Evolutionary conservation across 1,140 invertebrate species (phyloP).

Genomic region (Dendrolimus kikuchii): DNA sequence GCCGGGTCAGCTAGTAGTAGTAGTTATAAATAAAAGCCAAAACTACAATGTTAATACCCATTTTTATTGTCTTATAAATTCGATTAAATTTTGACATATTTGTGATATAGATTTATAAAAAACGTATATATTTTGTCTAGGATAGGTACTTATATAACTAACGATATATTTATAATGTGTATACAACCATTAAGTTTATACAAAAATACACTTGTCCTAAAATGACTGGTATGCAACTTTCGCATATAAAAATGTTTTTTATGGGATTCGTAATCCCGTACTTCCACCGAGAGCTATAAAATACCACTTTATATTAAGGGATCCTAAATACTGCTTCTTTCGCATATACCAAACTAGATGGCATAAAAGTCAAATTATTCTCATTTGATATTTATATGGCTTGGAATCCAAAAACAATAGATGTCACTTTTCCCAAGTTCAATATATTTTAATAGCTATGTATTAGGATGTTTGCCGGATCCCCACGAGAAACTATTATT

Average conservation of each 20-base stretch:
- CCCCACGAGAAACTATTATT: too few species aligned
- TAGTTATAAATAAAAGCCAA: too few species aligned
- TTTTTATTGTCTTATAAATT: slow-evolving; percentile 3
- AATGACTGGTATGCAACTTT: slow-evolving; percentile 37
- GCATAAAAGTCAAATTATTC: background rate
- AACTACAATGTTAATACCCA: background rate
- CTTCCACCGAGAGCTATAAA: slow-evolving; percentile 29
- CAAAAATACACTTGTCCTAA: slow-evolving; percentile 24
- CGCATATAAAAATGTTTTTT: slow-evolving; percentile 14
- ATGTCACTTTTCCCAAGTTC: too few species aligned
- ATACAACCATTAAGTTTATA: slow-evolving; percentile 19
- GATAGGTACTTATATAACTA: slow-evolving; percentile 18
- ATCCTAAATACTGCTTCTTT: slow-evolving; percentile 6
- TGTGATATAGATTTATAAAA: slow-evolving; percentile 3
- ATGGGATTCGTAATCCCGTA: slow-evolving; percentile 5
- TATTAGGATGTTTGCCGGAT: too few species aligned
- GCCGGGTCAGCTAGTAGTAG: too few species aligned
- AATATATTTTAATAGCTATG: too few species aligned
- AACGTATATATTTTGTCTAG: slow-evolving; percentile 6
- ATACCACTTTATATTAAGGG: slow-evolving; percentile 2
- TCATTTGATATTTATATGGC: too few species aligned
- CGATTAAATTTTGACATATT: background rate
- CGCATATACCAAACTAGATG: background rate
- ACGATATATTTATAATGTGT: slow-evolving; percentile 18
- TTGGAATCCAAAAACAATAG: too few species aligned